A percentile compares a stretch with the other conserved stretches of the same genome.
Conservation (phyloP, 1,140 invertebrate species). For the Ips typographus region DNA sequence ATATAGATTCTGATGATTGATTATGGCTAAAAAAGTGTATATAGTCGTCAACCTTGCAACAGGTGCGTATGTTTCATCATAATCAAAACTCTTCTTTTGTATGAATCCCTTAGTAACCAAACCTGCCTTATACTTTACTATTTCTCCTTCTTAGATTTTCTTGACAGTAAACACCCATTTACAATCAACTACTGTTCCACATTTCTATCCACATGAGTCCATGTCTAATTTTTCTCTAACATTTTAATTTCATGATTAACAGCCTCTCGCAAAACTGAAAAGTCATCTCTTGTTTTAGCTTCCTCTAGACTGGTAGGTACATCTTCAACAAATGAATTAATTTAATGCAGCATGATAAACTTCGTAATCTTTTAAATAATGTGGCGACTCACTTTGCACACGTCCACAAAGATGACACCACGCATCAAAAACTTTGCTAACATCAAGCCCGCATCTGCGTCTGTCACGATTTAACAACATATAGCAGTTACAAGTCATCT, state of each 20-base stretch:
- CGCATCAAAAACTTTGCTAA: too few species aligned
- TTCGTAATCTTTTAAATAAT: too few species aligned
- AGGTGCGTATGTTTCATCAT: constrained; percentile 48
- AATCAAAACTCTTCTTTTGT: constrained; percentile 45
- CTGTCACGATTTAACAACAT: too few species aligned
- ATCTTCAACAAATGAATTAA: not conserved
- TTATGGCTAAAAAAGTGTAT: constrained; percentile 42
- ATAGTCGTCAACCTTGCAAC: constrained; percentile 44
- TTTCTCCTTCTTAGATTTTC: not conserved
- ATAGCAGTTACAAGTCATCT: too few species aligned
- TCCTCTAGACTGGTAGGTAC: not conserved
- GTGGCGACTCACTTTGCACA: too few species aligned
- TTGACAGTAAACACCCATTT: constrained; percentile 52
- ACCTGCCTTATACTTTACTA: constrained; percentile 47
- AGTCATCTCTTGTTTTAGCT: not conserved
- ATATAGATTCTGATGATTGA: constrained; percentile 32
- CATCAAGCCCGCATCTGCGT: too few species aligned
- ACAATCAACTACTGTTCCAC: constrained; percentile 40
- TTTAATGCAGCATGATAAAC: too few species aligned
- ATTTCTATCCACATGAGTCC: constrained; percentile 38
- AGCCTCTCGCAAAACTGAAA: not conserved
- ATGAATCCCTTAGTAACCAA: constrained; percentile 51
- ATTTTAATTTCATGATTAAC: constrained; percentile 42
- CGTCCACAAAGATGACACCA: too few species aligned
- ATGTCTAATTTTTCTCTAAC: constrained; percentile 48